Percentiles rank a stretch among this genome's conserved stretches.
phyloP scores from a whole-genome alignment of 1,140 invertebrate species.

The Bombus picipes region DNA sequence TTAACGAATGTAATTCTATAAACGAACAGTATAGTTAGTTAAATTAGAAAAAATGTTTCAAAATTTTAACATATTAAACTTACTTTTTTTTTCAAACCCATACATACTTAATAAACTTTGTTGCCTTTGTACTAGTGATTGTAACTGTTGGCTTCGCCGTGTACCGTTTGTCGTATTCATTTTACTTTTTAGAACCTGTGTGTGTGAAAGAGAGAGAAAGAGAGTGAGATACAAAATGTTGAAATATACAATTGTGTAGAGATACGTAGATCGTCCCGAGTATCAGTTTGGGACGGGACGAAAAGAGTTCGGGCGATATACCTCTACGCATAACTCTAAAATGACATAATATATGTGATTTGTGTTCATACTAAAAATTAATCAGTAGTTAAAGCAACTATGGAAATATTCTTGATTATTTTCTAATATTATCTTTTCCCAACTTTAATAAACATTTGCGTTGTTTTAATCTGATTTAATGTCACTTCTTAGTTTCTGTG shows the following conservation, averaged over 20 bases:
- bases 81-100: conserved; percentile 62
- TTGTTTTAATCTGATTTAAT: not conserved
- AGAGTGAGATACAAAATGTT: no score
- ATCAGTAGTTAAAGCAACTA: not conserved
- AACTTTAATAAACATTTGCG: not conserved
- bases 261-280: no score
- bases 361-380: not conserved
- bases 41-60: conserved; percentile 4
- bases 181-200: conserved; percentile 17
- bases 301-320: no score
- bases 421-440: not conserved
- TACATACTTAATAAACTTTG: conserved; percentile 60
- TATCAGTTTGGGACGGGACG: no score
- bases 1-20: not conserved
- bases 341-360: not conserved
- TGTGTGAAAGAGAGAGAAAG: not conserved
- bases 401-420: not conserved
- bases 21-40: conserved; percentile 11
- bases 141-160: conserved; percentile 40
- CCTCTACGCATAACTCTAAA: no score
- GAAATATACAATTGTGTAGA: no score
- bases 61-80: conserved; percentile 9
- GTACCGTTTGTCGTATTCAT: conserved; percentile 4
- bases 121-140: conserved; percentile 23
- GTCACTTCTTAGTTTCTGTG: not conserved